phyloP scores from a whole-genome alignment of 2,113 vertebrate genomes.

The Leptosomus discolor region DNA sequence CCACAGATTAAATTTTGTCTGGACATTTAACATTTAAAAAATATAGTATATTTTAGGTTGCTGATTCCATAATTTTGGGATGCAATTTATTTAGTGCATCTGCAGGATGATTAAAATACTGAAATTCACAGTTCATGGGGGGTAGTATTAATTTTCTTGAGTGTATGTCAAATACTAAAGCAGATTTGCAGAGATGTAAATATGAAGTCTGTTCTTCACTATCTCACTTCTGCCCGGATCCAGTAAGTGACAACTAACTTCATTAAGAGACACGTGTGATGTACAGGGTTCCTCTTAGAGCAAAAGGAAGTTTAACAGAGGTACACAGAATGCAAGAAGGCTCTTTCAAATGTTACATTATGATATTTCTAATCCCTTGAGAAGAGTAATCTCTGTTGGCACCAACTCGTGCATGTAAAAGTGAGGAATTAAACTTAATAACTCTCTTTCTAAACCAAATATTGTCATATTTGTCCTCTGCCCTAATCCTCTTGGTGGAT shows the following conservation, averaged over 20 bases:
- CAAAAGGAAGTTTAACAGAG: background rate
- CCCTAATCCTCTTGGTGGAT: slow-evolving; percentile 23
- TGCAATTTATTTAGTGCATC: background rate
- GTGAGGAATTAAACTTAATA: slow-evolving; percentile 48
- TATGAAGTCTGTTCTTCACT: background rate
- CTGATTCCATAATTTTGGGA: background rate
- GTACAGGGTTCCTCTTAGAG: background rate
- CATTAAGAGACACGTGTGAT: background rate
- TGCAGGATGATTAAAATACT: background rate
- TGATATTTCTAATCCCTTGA: slow-evolving; percentile 32
- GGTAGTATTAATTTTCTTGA: background rate
- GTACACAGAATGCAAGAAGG: background rate
- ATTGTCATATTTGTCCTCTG: slow-evolving; percentile 35
- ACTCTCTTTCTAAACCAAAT: slow-evolving; percentile 53
- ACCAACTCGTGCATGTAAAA: slow-evolving; percentile 34
- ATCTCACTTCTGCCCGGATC: background rate
- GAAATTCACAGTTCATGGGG: background rate
- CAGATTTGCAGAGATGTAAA: background rate
- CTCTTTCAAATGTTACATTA: background rate
- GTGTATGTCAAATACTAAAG: background rate
- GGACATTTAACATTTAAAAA: background rate
- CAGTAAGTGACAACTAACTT: background rate
- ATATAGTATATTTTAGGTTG: background rate
- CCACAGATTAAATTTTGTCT: background rate
- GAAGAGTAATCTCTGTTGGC: slow-evolving; percentile 10